phyloP scores from a whole-genome alignment of 2,797 vertebrate species.

The Morelia viridis region DNA sequence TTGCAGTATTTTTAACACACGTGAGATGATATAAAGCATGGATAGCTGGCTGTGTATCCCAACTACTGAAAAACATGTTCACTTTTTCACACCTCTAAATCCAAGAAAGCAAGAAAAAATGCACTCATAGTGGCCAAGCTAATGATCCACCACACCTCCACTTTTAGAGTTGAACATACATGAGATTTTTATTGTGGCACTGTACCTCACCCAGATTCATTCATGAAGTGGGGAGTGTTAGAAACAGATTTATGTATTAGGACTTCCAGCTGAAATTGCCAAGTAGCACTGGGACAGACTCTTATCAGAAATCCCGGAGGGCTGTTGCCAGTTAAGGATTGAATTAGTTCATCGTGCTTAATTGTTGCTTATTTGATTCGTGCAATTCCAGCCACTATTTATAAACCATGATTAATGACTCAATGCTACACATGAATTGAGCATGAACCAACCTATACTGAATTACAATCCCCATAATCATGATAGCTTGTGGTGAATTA shows the following conservation, averaged over 20 bases:
- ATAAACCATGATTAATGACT: neutral
- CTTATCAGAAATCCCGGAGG: neutral
- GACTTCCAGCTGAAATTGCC: neutral
- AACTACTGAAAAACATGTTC: neutral
- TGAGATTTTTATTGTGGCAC: neutral
- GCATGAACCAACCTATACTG: neutral
- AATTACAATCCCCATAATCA: neutral
- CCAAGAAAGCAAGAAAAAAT: neutral
- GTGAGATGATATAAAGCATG: neutral
- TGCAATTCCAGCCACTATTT: neutral
- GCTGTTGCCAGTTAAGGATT: neutral
- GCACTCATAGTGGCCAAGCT: neutral
- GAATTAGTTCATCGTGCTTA: neutral
- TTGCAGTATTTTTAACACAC: neutral
- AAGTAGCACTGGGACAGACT: neutral
- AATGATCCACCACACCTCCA: neutral
- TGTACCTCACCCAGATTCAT: neutral
- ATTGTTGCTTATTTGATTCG: neutral
- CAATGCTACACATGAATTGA: neutral
- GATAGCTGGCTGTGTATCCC: neutral
- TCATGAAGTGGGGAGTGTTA: neutral
- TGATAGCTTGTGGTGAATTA: neutral
- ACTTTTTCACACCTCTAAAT: neutral
- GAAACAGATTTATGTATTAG: neutral
- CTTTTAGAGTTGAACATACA: neutral